Evolutionary conservation across 2,888 invertebrate species (phyloP).

Genomic region (Drosophila rellima): DNA sequence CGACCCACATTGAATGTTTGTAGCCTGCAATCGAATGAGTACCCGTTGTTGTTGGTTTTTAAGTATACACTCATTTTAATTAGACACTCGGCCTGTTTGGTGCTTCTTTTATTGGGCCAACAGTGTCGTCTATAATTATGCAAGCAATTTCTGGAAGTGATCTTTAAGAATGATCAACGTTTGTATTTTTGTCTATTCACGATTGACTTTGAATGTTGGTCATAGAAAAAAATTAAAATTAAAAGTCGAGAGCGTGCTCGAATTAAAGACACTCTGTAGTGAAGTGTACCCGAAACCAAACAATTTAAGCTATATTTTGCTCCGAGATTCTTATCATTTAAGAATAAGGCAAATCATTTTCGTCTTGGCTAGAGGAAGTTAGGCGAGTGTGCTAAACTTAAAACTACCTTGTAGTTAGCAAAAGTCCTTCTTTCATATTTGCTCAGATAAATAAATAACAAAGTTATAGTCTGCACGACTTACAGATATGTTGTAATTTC

Average conservation of each 20-base stretch:
- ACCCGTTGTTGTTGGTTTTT: conserved; percentile 3
- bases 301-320: too few relatives aligned
- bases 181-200: not conserved
- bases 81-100: conserved; percentile 13
- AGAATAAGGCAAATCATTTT: not conserved
- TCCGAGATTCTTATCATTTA: not conserved
- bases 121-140: conserved; percentile 1
- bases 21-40: conserved; percentile 2
- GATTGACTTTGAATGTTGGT: not conserved
- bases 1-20: conserved; percentile 15
- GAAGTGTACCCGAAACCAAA: not conserved
- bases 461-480: too few relatives aligned
- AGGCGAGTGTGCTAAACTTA: not conserved
- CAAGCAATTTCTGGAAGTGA: not conserved
- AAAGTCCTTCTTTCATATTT: too few relatives aligned
- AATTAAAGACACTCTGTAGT: conserved; percentile 1
- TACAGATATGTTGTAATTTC: not conserved
- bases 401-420: not conserved
- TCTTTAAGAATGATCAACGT: not conserved
- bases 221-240: not conserved
- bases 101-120: not conserved
- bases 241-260: conserved; percentile 1
- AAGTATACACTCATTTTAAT: conserved; percentile 16
- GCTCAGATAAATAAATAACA: too few relatives aligned
- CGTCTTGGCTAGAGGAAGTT: not conserved